Conservation (phyloP, 2,888 invertebrate genomes). For the Aphrophora alni region DNA sequence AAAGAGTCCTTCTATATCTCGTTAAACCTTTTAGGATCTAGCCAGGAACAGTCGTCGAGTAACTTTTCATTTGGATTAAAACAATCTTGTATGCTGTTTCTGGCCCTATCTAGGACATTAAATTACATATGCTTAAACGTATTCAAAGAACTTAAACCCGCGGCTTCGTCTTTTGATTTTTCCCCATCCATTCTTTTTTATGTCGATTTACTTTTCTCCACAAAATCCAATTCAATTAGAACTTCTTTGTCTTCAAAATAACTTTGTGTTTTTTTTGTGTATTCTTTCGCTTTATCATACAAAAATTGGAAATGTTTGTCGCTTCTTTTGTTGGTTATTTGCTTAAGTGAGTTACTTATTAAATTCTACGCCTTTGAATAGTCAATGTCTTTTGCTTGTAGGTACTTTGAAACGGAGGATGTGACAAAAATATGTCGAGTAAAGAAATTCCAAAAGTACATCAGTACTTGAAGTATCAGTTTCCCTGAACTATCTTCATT, state of each 20-base stretch:
- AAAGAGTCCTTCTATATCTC: not conserved
- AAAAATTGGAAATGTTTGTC: conserved; percentile 18
- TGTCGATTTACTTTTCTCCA: not conserved
- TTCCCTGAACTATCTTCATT: too few species aligned
- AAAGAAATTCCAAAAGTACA: too few species aligned
- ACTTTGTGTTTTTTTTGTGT: conserved; percentile 1
- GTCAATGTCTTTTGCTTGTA: conserved; percentile 7
- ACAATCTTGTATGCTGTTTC: conserved; percentile 8
- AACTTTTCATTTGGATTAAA: conserved; percentile 24
- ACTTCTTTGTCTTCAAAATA: conserved; percentile 16
- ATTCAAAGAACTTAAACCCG: not conserved
- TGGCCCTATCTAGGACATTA: conserved; percentile 25
- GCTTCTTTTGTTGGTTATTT: conserved; percentile 18
- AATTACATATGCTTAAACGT: conserved; percentile 17
- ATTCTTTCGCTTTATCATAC: conserved; percentile 16
- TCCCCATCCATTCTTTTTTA: conserved; percentile 18
- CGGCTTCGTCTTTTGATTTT: conserved; percentile 17
- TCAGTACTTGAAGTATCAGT: too few species aligned
- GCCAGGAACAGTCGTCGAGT: conserved; percentile 26
- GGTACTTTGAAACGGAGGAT: too few species aligned
- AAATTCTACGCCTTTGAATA: conserved; percentile 2
- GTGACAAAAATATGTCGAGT: too few species aligned
- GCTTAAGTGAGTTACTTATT: not conserved
- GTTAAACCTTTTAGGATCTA: conserved; percentile 25
- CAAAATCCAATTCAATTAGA: conserved; percentile 10